phyloP scores from a whole-genome alignment of 2,888 invertebrate species.

The Portevinia maculata region DNA sequence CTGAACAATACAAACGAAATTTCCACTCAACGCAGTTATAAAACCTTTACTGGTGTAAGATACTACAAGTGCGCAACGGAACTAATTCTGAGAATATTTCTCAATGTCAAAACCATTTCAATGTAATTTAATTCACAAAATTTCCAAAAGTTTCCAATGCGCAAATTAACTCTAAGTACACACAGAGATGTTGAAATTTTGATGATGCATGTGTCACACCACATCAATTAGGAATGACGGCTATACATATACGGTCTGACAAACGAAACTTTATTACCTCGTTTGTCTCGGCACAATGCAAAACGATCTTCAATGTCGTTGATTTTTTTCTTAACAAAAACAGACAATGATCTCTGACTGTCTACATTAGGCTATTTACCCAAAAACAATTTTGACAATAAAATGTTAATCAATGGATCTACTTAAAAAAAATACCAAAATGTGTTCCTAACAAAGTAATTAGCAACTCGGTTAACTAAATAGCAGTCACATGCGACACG shows the following conservation, averaged over 20 bases:
- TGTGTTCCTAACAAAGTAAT: slow-evolving; percentile 16
- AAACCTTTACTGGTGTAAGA: too few species aligned
- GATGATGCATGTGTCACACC: slow-evolving; percentile 22
- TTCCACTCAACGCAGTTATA: too few species aligned
- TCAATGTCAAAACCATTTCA: too few species aligned
- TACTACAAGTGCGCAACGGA: too few species aligned
- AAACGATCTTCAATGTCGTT: slow-evolving; percentile 21
- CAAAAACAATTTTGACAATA: slow-evolving; percentile 34
- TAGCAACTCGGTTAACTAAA: slow-evolving; percentile 31
- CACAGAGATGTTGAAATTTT: slow-evolving; percentile 22
- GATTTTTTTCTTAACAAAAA: slow-evolving; percentile 8
- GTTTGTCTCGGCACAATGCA: slow-evolving; percentile 18
- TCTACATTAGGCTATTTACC: slow-evolving; percentile 8
- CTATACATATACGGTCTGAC: background rate
- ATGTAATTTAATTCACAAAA: too few species aligned
- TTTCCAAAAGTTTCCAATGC: background rate
- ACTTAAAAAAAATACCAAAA: slow-evolving; percentile 8
- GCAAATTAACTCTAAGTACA: slow-evolving; percentile 22
- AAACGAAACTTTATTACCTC: slow-evolving; percentile 34
- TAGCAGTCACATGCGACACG: slow-evolving; percentile 26
- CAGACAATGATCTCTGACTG: slow-evolving; percentile 31
- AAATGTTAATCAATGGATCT: slow-evolving; percentile 29
- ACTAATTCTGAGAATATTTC: too few species aligned
- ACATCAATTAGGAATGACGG: slow-evolving; percentile 21
- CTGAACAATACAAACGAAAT: too few species aligned